Conservation (phyloP, 2,888 invertebrate genomes). For the Pyrocoelia pectoralis region DNA sequence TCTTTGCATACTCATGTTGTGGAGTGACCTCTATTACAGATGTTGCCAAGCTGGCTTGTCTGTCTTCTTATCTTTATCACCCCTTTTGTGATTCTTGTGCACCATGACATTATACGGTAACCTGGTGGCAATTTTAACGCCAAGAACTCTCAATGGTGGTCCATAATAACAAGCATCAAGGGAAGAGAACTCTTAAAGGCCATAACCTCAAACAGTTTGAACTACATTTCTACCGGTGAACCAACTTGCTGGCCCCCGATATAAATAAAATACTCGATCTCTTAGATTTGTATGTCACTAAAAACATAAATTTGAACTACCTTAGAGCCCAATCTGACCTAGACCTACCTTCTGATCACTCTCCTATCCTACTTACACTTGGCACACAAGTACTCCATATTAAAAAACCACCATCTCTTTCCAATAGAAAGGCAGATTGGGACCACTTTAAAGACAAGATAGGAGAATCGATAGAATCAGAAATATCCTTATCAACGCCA, state of each 20-base stretch:
- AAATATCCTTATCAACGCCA: not conserved
- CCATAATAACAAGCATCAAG: constrained; percentile 4
- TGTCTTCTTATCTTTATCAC: too few relatives aligned
- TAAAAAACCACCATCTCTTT: too few relatives aligned
- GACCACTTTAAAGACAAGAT: not conserved
- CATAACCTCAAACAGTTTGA: constrained; percentile 12
- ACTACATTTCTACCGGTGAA: constrained; percentile 33
- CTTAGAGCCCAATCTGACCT: constrained; percentile 24
- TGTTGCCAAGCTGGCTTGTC: too few relatives aligned
- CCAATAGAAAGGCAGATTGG: not conserved
- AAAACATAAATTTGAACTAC: constrained; percentile 29
- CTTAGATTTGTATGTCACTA: constrained; percentile 7
- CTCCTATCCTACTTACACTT: constrained; percentile 38
- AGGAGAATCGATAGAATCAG: too few relatives aligned
- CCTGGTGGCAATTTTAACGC: constrained; percentile 22
- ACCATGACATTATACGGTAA: too few relatives aligned
- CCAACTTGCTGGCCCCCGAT: constrained; percentile 45
- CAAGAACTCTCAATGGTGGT: constrained; percentile 33
- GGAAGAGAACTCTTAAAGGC: constrained; percentile 7
- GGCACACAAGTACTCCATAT: constrained; percentile 20
- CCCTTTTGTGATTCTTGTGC: too few relatives aligned
- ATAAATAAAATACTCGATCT: constrained; percentile 41
- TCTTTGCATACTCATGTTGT: too few relatives aligned
- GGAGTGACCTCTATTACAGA: too few relatives aligned
- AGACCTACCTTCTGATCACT: constrained; percentile 45